Conservation (phyloP, 2,113 vertebrate genomes). For the Tiliqua scincoides region DNA sequence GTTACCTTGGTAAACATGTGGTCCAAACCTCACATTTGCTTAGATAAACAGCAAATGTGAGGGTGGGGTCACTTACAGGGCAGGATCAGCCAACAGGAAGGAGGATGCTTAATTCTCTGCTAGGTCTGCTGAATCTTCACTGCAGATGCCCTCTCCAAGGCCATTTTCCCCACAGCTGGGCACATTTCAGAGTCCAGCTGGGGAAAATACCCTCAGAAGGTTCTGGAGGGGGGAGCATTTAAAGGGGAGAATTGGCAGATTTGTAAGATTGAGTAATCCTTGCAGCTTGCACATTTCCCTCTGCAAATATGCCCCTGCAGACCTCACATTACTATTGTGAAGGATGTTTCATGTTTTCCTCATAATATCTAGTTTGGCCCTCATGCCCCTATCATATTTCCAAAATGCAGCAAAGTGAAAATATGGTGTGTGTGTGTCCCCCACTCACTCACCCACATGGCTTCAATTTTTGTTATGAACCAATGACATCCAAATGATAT, state of each 20-base stretch:
- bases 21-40: not conserved
- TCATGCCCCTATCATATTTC: too few species aligned
- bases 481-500: not conserved
- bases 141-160: not conserved
- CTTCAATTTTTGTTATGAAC: not conserved
- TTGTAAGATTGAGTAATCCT: not conserved
- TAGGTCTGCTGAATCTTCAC: not conserved
- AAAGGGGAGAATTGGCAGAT: not conserved
- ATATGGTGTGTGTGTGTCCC: not conserved
- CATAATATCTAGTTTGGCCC: not conserved
- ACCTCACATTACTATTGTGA: not conserved
- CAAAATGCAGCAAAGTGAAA: not conserved
- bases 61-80: not conserved
- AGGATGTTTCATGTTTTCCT: not conserved
- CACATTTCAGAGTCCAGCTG: not conserved
- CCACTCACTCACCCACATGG: not conserved
- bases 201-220: too few species aligned
- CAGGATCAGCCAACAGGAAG: not conserved
- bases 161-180: not conserved
- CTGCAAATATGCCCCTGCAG: not conserved
- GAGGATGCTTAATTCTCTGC: not conserved
- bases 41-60: not conserved
- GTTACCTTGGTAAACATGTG: not conserved
- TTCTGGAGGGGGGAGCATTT: not conserved
- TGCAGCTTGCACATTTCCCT: not conserved